Evolutionary conservation across 2,888 invertebrate genomes (phyloP), one percentile per base, ranked within the genome.

Genomic region (Cynaeus angustus): DNA sequence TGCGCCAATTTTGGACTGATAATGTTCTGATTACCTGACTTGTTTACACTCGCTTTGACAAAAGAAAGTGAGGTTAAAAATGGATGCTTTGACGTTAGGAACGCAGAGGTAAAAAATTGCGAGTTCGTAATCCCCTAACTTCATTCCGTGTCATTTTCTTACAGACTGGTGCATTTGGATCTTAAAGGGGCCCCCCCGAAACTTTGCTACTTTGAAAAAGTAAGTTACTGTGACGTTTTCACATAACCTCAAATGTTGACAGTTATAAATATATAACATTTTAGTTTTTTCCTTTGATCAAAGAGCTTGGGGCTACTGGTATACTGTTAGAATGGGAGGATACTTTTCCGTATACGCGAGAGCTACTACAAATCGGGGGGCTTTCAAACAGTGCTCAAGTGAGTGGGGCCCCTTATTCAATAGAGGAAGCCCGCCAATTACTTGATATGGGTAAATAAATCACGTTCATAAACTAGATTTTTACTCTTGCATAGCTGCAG

Each of bases 251-350:
- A 61, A 8, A 37, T 55, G 21, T 46, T 45, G 48, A 61, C 30
- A 28, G 45, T 37, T 61, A 48, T 41, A 53, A 64, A 10, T 55
- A 28, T 4, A 28, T 53, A 70, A 72, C 37, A 30, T 83, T 84
- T 48, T 77, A 89, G 88, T 83, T 93, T 67, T 89, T 91, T 79
- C 88, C 89, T 10, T 83, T 89, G 48, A 82, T 92, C 73, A 85
- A 87, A 77, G 85, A 88, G 81, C 89, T 92, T 87, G 93, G 95
- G 14, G 94, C 92, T 0, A 95, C 94, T 0, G 96, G 96, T 0
- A 83, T 96, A 13, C 86, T 96, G 8, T 78, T 96, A 43, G 96
- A 96, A 86, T 96, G 95, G 93, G 96, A 96, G 81, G 96, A 96
- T 80, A 94, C 94, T 72, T 96, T 96, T 84, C 96, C 96, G 0